Evolutionary conservation across 2,888 invertebrate species (phyloP).

Genomic region (Sarcophaga subvicina): DNA sequence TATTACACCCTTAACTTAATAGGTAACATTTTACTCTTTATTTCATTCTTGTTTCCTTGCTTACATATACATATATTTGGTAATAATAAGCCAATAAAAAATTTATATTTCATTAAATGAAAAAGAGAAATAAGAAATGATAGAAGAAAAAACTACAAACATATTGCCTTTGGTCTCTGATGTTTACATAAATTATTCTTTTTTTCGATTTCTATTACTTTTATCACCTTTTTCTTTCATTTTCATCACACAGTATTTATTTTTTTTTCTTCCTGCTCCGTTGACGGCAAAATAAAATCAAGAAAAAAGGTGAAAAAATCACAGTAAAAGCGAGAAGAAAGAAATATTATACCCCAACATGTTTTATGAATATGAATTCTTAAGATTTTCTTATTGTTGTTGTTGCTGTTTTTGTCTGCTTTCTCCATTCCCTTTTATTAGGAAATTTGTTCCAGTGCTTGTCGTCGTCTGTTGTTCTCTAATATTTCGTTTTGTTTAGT

Average conservation of each 20-base stretch:
- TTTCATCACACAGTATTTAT: slow-evolving; percentile 13
- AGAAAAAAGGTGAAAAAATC: slow-evolving; percentile 47
- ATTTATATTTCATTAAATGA: slow-evolving; percentile 40
- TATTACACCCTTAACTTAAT: neutral
- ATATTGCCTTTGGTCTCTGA: slow-evolving; percentile 54
- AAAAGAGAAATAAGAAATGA: neutral
- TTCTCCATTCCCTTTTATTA: neutral
- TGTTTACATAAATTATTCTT: slow-evolving; percentile 63
- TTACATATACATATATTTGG: slow-evolving; percentile 3
- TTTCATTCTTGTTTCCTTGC: slow-evolving; percentile 7
- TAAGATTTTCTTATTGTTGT: slow-evolving; percentile 23
- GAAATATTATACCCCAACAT: slow-evolving; percentile 61
- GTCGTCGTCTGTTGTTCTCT: slow-evolving; percentile 16
- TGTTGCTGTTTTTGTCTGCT: neutral
- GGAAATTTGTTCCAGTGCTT: slow-evolving; percentile 28
- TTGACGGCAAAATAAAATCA: slow-evolving; percentile 41
- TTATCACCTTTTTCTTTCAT: neutral
- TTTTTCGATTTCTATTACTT: slow-evolving; percentile 50
- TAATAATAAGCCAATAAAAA: slow-evolving; percentile 59
- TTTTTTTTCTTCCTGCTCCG: neutral
- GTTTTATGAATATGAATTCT: slow-evolving; percentile 54
- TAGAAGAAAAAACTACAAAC: slow-evolving; percentile 11
- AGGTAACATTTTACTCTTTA: neutral
- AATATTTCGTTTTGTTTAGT: slow-evolving; percentile 1
- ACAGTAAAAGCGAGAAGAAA: slow-evolving; percentile 33